Evolutionary conservation across 2,113 vertebrate species (phyloP).

Genomic region (Sitta europaea): DNA sequence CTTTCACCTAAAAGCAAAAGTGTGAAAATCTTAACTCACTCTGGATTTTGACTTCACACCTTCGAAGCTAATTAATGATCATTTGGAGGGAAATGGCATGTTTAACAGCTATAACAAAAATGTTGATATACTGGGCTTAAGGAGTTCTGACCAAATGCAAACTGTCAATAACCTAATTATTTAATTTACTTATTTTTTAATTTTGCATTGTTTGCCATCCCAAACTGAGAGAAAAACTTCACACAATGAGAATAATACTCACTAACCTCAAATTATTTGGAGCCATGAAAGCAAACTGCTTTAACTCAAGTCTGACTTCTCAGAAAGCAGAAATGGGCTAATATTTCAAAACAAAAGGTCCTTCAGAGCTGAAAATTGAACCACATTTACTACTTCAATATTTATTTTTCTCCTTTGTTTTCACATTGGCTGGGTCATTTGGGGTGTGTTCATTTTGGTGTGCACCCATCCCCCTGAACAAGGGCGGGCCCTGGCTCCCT

Average conservation of each 20-base stretch:
- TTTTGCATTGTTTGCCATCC: neutral
- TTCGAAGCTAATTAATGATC: neutral
- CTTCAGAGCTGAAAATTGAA: neutral
- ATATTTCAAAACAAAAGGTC: neutral
- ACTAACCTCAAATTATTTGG: neutral
- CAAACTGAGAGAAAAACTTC: neutral
- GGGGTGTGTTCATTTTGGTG: neutral
- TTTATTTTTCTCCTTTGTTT: neutral
- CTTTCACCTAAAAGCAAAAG: neutral
- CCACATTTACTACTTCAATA: neutral
- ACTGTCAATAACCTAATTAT: neutral
- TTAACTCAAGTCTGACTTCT: neutral
- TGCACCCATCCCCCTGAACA: neutral
- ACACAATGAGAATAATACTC: neutral
- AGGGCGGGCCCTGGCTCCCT: rapidly evolving
- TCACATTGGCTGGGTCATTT: neutral
- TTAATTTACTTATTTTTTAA: neutral
- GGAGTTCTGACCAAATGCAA: neutral
- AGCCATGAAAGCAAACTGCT: neutral
- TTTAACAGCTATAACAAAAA: neutral
- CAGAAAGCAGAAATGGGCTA: neutral
- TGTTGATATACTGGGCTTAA: neutral
- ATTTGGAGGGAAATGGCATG: neutral
- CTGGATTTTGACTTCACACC: neutral
- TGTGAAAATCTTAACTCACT: neutral